phyloP scores from a whole-genome alignment of 2,113 vertebrate genomes.

The Cygnus atratus region DNA sequence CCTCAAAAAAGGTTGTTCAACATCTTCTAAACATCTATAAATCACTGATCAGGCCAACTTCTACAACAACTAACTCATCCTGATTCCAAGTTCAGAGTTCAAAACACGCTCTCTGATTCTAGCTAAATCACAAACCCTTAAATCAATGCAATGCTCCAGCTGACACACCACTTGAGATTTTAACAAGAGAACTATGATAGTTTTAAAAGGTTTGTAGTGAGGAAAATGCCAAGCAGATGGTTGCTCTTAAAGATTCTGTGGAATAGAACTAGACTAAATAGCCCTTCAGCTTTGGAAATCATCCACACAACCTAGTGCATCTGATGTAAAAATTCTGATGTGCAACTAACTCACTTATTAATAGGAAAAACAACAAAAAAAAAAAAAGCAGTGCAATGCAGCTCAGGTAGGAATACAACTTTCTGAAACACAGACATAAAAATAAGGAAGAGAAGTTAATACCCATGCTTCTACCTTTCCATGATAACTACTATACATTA shows the following conservation, averaged over 20 bases:
- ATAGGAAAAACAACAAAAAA: background rate
- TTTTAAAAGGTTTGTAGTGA: background rate
- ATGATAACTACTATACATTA: background rate
- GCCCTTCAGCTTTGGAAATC: background rate
- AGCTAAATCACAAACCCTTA: background rate
- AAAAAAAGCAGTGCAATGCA: background rate
- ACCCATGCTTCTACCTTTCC: background rate
- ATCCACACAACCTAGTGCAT: background rate
- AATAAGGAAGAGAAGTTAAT: background rate
- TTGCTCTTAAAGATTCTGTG: rapidly evolving
- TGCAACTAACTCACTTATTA: rapidly evolving
- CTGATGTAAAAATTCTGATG: background rate
- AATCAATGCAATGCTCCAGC: background rate
- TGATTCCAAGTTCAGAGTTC: background rate
- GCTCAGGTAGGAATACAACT: background rate
- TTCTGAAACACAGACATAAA: background rate
- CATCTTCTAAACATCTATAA: background rate
- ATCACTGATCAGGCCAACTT: background rate
- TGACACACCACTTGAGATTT: rapidly evolving
- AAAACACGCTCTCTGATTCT: background rate
- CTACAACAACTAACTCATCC: background rate
- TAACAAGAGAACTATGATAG: background rate
- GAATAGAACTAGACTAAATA: background rate
- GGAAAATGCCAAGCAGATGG: background rate
- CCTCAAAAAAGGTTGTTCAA: background rate